Evolutionary conservation across 2,113 vertebrate genomes (phyloP), one percentile per base, ranked within the genome.

Genomic region (Esox niger): DNA sequence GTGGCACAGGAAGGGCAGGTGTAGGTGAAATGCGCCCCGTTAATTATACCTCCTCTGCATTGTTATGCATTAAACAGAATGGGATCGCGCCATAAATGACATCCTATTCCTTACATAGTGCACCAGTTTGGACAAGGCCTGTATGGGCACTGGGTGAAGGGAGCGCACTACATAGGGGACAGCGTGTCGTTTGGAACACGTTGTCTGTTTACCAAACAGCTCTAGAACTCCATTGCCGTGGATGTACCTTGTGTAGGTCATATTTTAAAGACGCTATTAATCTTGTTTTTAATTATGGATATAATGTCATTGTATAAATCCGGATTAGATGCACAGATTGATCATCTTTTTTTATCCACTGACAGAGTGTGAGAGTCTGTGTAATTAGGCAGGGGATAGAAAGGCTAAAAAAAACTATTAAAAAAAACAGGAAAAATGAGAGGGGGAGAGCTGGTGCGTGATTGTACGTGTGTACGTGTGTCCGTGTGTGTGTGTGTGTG

Each of bases 281-380:
- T 87, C 80, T 76, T 80, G 56, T 79, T 78, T 84, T 79, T 81
- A 73, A 87, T 86, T 86, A 84, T 64, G 30, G 68, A 62, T 77
- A 77, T 62, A 75, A 75, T 66, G 74, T 61, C 70, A 69, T 32
- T 60, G 62, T 72, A 60, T 68, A 52, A 73, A 79, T 69, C 58
- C 2, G 23, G 68, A 79, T 77, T 49, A 78, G 67, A 77, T 66
- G 46, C 61, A 60, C 10, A 63, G 59, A 79, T 78, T 75, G 72
- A 83, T 78, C 33, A 74, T 79, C 69, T 52, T 54, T 47, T 73
- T 11, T 47, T 35, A 31, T 38, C 46, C 62, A 58, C 68, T 79
- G 75, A 77, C 68, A 54, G 72, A 21, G 60, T 77, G 69, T 71
- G 70, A 29, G 29, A 72, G 55, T 26, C 64, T 27, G 63, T 54